Percentiles rank a stretch among this genome's conserved stretches.
These are phyloP conservation scores for Tenthredo notha DNA, from an alignment of 2,888 invertebrate species.

Conservation along the genomic window DNA sequence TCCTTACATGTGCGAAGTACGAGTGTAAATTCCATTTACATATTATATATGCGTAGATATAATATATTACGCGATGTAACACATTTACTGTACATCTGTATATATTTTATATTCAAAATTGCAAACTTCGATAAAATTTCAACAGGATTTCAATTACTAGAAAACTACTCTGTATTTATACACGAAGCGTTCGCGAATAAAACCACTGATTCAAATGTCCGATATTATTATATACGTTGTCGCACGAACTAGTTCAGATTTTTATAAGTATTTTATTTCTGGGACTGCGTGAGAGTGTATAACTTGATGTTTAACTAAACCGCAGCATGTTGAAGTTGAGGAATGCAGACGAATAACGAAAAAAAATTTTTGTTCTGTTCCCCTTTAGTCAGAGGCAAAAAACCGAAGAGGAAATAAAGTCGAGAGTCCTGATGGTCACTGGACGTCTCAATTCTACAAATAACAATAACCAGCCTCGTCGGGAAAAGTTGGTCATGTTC, in stretches of 20 bases:
- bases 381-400: constrained; percentile 72
- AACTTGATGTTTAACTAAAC: neutral
- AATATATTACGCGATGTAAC: too few relatives aligned
- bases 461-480: constrained; percentile 61
- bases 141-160: neutral
- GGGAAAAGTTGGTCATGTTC: constrained; percentile 76
- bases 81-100: neutral
- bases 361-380: neutral
- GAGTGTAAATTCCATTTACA: neutral
- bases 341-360: neutral
- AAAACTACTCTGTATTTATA: neutral
- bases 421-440: constrained; percentile 71
- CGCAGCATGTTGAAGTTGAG: neutral
- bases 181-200: neutral
- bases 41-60: neutral
- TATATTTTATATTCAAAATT: neutral
- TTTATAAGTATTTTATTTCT: neutral
- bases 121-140: neutral
- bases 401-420: constrained; percentile 75
- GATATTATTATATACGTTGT: neutral
- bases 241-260: neutral
- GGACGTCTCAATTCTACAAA: constrained; percentile 72
- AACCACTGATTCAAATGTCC: neutral
- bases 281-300: neutral
- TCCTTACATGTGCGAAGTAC: neutral